Conservation (phyloP, 2,113 vertebrate species). For the Corvus cornix region DNA sequence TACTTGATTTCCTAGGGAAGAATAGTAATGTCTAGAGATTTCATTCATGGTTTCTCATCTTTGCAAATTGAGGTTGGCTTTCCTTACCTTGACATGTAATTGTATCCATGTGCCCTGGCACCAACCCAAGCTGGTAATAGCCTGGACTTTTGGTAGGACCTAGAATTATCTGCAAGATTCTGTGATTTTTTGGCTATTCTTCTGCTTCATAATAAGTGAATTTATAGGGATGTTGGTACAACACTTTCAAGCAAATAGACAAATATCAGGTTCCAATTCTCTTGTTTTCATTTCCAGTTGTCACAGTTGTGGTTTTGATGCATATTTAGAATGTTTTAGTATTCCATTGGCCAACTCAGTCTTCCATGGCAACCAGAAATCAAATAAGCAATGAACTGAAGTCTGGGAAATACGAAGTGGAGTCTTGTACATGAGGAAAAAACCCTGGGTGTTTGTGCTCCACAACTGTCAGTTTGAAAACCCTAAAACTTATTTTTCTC, state of each 20-base stretch:
- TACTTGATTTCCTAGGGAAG: background rate
- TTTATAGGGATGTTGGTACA: background rate
- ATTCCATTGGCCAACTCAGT: background rate
- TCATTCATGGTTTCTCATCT: background rate
- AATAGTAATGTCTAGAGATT: background rate
- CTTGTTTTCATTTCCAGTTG: background rate
- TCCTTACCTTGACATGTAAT: background rate
- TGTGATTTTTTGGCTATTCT: background rate
- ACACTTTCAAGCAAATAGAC: background rate
- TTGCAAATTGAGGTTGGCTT: background rate
- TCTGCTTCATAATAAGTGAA: background rate
- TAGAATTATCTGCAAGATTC: background rate
- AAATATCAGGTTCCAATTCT: background rate
- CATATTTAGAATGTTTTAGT: background rate
- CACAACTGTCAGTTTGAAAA: background rate
- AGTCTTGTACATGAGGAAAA: background rate
- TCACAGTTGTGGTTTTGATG: background rate
- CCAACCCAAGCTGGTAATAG: background rate
- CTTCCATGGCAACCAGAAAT: background rate
- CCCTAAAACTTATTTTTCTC: background rate
- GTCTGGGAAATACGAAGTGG: background rate
- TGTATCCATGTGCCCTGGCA: background rate
- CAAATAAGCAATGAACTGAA: background rate
- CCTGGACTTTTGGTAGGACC: background rate
- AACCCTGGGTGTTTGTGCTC: background rate